These are phyloP conservation scores for Ptychoptera albimana DNA, from an alignment of 2,888 invertebrate genomes.

Conservation along the genomic window DNA sequence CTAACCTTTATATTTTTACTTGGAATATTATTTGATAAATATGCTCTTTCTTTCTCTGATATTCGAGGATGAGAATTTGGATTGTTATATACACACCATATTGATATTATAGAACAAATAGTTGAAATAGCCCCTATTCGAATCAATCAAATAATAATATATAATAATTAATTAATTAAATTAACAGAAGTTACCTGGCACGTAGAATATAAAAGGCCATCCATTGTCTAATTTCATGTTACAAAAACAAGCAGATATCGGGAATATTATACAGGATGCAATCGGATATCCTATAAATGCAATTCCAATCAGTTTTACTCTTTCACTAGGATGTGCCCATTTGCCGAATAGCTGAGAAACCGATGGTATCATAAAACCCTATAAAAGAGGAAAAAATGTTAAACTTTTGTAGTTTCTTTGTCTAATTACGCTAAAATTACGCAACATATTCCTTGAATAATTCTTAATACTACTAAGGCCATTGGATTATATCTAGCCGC, in stretches of 20 bases:
- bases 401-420: not conserved
- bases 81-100: conserved; percentile 32
- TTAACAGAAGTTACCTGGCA: conserved; percentile 26
- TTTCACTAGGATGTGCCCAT: conserved; percentile 30
- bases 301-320: conserved; percentile 26
- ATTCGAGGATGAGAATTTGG: conserved; percentile 38
- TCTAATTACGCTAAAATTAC: conserved; percentile 18
- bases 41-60: conserved; percentile 26
- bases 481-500: conserved; percentile 27
- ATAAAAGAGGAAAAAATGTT: conserved; percentile 3
- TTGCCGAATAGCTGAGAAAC: conserved; percentile 24
- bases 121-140: conserved; percentile 17
- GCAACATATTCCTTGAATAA: conserved; percentile 32
- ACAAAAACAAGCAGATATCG: conserved; percentile 39
- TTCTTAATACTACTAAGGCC: conserved; percentile 25
- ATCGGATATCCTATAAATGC: conserved; percentile 32
- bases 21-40: conserved; percentile 11
- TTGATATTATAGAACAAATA: conserved; percentile 16
- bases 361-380: conserved; percentile 27
- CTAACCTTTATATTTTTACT: no score
- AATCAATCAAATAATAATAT: not conserved
- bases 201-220: conserved; percentile 45
- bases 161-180: not conserved
- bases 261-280: conserved; percentile 34
- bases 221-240: conserved; percentile 26